Percentiles rank a stretch among this genome's conserved stretches.
phyloP scores from a whole-genome alignment of 1,140 invertebrate genomes.

The Lasioglossum albipes region DNA sequence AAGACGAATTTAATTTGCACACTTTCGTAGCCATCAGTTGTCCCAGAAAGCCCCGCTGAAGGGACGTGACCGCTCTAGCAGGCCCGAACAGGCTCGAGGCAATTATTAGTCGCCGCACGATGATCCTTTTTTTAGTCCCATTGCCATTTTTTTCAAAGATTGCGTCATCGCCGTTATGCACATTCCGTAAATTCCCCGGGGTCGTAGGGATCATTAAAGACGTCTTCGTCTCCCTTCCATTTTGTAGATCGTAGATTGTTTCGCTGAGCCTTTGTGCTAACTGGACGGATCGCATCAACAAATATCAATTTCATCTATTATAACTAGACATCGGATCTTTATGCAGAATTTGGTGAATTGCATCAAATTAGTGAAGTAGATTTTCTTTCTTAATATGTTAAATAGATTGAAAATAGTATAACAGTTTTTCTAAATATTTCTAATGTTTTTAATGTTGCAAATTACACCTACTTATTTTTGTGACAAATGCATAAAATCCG shows the following conservation, averaged over 20 bases:
- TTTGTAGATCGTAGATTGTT: constrained; percentile 2
- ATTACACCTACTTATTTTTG: too few species aligned
- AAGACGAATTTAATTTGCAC: constrained; percentile 41
- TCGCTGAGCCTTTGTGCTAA: not conserved
- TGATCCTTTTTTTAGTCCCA: not conserved
- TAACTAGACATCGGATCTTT: too few species aligned
- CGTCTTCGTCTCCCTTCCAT: constrained; percentile 11
- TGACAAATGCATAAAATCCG: too few species aligned
- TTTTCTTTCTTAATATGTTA: too few species aligned
- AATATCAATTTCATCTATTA: too few species aligned
- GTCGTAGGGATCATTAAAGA: constrained; percentile 54
- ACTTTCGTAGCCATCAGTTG: not conserved
- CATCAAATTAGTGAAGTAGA: too few species aligned
- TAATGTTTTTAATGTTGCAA: too few species aligned
- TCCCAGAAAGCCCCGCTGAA: constrained; percentile 15
- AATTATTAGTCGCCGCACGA: constrained; percentile 40
- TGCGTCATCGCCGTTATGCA: constrained; percentile 61
- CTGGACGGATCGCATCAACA: not conserved
- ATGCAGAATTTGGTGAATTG: too few species aligned
- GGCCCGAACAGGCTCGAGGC: constrained; percentile 17
- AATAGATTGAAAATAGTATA: too few species aligned
- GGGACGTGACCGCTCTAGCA: constrained; percentile 32
- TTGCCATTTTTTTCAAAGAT: constrained; percentile 47
- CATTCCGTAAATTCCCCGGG: constrained; percentile 56
- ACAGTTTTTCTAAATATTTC: too few species aligned